phyloP scores from a whole-genome alignment of 2,797 vertebrate genomes.

The Coendou prehensilis region DNA sequence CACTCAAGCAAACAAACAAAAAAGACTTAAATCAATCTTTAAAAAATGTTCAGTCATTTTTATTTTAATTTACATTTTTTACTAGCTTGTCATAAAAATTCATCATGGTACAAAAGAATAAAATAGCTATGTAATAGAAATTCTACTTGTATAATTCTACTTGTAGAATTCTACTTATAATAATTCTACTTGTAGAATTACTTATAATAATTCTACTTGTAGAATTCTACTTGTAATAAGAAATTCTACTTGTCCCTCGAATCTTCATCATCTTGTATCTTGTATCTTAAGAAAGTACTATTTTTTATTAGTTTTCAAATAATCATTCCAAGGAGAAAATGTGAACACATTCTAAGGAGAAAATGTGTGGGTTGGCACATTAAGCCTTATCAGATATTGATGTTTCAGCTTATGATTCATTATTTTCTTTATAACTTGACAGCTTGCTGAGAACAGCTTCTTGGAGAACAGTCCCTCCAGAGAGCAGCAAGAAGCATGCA shows the following conservation, averaged over 20 bases:
- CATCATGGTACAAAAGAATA: not conserved
- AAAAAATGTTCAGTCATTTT: not conserved
- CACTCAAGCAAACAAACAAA: not conserved
- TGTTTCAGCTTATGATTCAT: conserved; percentile 58
- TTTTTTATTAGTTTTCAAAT: not conserved
- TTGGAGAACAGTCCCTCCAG: not conserved
- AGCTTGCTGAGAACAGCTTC: conserved; percentile 44
- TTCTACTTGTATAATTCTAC: not conserved
- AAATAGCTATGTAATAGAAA: not conserved
- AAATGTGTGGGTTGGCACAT: not conserved
- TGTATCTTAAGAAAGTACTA: not conserved
- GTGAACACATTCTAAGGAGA: conserved; percentile 4
- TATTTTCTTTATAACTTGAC: conserved; percentile 46
- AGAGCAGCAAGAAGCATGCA: not conserved
- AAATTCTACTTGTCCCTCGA: not conserved
- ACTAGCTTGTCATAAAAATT: not conserved
- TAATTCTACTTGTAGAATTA: too few species aligned
- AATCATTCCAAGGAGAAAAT: conserved; percentile 33
- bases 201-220: not conserved
- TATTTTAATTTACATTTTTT: not conserved
- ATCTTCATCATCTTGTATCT: not conserved
- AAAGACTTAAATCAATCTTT: not conserved
- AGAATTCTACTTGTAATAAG: not conserved
- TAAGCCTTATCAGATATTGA: conserved; percentile 1
- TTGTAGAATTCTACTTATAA: too few species aligned